These are phyloP conservation scores for Clytia hemisphaerica DNA, from an alignment of 30 jellyfish, hydroid and myxozoan species.

Conservation along the genomic window DNA sequence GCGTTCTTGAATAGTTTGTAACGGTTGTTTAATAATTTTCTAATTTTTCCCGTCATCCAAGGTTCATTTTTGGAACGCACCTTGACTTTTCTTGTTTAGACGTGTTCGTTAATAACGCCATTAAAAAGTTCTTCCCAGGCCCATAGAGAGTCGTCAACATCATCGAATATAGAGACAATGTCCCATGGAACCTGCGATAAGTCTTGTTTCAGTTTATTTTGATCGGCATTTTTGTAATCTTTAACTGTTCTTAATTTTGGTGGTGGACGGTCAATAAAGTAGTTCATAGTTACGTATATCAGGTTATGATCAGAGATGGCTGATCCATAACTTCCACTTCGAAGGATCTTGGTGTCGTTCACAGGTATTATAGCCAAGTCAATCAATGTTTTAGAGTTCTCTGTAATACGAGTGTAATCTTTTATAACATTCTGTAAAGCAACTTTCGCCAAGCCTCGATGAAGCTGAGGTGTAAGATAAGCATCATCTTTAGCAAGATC, in stretches of 20 bases:
- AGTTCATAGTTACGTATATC: conserved; percentile 41
- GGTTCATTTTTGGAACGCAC: conserved; percentile 2
- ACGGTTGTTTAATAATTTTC: not conserved
- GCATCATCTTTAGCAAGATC: too few species aligned
- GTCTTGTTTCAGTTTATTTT: conserved; percentile 17
- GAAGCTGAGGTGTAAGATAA: too few species aligned
- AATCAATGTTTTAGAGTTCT: too few species aligned
- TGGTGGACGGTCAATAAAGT: not conserved
- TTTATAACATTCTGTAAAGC: too few species aligned
- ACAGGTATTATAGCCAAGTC: too few species aligned
- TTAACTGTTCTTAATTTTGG: too few species aligned
- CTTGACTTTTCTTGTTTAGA: conserved; percentile 42
- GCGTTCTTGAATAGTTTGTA: conserved; percentile 10
- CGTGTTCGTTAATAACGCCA: conserved; percentile 36
- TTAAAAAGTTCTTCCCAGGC: conserved; percentile 54
- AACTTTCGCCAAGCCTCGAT: too few species aligned
- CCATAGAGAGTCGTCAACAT: conserved; percentile 28
- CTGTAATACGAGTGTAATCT: too few species aligned
- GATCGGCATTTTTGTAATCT: conserved; percentile 19
- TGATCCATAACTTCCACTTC: too few species aligned
- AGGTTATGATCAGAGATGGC: conserved; percentile 45
- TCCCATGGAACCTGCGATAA: conserved; percentile 47
- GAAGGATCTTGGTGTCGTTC: too few species aligned
- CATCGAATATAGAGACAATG: conserved; percentile 16
- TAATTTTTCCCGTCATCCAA: conserved; percentile 5